phyloP scores from a whole-genome alignment of 1,140 invertebrate genomes.

The Solenopsis invicta region DNA sequence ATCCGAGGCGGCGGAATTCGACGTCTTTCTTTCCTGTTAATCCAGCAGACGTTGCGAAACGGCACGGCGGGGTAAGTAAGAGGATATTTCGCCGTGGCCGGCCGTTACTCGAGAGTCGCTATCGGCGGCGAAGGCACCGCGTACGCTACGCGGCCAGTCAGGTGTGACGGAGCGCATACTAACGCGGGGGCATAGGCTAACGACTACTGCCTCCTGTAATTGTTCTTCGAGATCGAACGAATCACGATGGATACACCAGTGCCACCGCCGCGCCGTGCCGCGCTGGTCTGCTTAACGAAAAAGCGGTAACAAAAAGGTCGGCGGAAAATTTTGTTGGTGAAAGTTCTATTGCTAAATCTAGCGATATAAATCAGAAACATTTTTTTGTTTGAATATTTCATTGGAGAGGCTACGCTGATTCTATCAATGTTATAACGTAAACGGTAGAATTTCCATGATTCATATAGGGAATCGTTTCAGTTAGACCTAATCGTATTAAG shows the following conservation, averaged over 20 bases:
- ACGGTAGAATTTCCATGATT: background rate
- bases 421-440: background rate
- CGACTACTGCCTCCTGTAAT: constrained; percentile 85
- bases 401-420: background rate
- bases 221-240: constrained; percentile 81
- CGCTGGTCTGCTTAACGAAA: constrained; percentile 33
- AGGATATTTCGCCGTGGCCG: constrained; percentile 64
- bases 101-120: constrained; percentile 72
- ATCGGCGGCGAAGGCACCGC: constrained; percentile 71
- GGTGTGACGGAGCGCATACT: constrained; percentile 85
- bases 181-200: constrained; percentile 84
- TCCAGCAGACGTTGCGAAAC: constrained; percentile 72
- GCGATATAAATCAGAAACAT: background rate
- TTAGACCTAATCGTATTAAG: background rate
- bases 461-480: background rate
- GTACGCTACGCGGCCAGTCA: constrained; percentile 79
- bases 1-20: constrained; percentile 66
- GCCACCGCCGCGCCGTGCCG: constrained; percentile 57
- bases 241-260: constrained; percentile 78
- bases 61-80: constrained; percentile 54
- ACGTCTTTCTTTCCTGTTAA: constrained; percentile 66
- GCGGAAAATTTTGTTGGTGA: background rate
- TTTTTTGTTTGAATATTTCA: background rate
- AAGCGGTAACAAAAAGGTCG: background rate
- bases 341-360: background rate